A percentile compares a stretch with the other conserved stretches of the same genome.
These are phyloP conservation scores for Lasioglossum vierecki DNA, from an alignment of 2,888 invertebrate species.

Conservation along the genomic window DNA sequence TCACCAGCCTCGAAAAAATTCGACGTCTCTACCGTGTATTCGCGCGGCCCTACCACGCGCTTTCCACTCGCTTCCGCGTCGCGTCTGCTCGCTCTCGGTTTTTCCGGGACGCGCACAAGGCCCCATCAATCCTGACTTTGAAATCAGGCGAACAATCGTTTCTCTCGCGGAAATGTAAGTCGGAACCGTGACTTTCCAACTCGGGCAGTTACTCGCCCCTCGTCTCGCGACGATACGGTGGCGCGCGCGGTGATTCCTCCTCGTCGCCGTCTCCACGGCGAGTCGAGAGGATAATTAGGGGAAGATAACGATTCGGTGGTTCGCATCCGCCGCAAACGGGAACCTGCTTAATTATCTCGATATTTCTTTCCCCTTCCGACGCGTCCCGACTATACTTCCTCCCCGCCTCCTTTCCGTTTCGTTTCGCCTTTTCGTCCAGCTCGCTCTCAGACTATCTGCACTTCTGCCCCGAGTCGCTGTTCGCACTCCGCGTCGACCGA, in stretches of 20 bases:
- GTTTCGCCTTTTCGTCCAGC: constrained; percentile 4
- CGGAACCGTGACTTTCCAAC: neutral
- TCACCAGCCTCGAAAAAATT: constrained; percentile 29
- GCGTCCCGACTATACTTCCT: neutral
- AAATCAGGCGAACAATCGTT: neutral
- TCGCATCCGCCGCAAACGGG: constrained; percentile 13
- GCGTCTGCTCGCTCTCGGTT: neutral
- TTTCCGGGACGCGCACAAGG: neutral
- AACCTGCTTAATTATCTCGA: constrained; percentile 53
- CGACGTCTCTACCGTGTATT: neutral
- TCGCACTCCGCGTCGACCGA: neutral
- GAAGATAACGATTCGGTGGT: constrained; percentile 43
- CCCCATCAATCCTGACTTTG: neutral
- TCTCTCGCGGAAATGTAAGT: neutral
- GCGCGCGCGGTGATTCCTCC: neutral
- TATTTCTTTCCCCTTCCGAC: constrained; percentile 44
- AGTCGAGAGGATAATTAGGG: constrained; percentile 45
- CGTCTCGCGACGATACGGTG: too few relatives aligned
- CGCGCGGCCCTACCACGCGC: constrained; percentile 11
- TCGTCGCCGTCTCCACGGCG: neutral
- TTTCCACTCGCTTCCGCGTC: neutral
- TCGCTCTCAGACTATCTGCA: neutral
- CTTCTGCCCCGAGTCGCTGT: neutral
- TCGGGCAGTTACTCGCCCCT: neutral
- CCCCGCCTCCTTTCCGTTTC: constrained; percentile 10